phyloP scores from a whole-genome alignment of 2,888 invertebrate genomes.

The Hyalella azteca region DNA sequence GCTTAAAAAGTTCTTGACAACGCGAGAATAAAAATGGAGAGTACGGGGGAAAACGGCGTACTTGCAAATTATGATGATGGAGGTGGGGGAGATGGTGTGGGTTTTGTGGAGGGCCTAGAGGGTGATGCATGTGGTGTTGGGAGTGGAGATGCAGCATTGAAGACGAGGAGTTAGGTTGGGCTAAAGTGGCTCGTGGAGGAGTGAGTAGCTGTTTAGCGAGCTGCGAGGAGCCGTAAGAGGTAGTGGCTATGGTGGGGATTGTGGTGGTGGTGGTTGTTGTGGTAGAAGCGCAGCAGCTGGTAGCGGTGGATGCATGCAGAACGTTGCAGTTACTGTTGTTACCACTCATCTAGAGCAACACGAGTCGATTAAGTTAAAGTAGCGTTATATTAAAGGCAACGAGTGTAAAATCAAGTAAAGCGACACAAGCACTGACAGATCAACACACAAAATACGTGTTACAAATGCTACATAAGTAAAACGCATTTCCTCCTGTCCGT shows the following conservation, averaged over 20 bases:
- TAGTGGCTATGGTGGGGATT: slow-evolving; percentile 25
- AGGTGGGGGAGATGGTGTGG: slow-evolving; percentile 8
- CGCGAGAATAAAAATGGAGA: too few relatives aligned
- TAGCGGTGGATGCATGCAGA: slow-evolving; percentile 8
- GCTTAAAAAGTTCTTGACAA: too few relatives aligned
- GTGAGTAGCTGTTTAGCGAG: slow-evolving; percentile 58
- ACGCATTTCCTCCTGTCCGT: too few relatives aligned
- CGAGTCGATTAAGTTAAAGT: too few relatives aligned
- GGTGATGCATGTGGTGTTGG: neutral
- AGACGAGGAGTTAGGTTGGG: neutral
- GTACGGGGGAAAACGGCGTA: too few relatives aligned
- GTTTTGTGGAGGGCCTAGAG: neutral
- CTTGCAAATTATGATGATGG: neutral
- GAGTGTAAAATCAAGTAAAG: too few relatives aligned
- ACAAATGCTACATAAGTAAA: too few relatives aligned
- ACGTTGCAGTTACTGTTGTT: neutral
- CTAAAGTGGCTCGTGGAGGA: slow-evolving; percentile 50
- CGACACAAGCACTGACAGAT: too few relatives aligned
- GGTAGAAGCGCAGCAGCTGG: neutral
- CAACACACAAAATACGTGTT: too few relatives aligned
- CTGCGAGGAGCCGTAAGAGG: slow-evolving; percentile 56
- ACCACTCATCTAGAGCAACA: neutral
- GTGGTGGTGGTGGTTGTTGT: neutral
- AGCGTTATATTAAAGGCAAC: too few relatives aligned
- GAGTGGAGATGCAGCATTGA: slow-evolving; percentile 29